Conservation (phyloP, 2,113 vertebrate genomes). For the Mus pahari region DNA sequence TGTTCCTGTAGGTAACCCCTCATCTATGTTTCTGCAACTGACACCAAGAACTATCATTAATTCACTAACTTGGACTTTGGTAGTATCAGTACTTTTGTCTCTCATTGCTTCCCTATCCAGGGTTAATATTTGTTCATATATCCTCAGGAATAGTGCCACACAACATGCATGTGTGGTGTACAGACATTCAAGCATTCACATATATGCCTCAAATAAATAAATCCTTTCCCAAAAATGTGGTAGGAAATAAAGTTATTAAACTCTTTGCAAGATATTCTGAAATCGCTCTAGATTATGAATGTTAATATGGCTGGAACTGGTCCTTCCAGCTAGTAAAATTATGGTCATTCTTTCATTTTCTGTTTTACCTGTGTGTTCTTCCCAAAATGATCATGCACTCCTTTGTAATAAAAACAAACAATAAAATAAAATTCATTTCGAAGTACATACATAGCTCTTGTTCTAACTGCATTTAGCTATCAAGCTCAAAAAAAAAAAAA, state of each 20-base stretch:
- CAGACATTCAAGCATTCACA: background rate
- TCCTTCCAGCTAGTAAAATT: background rate
- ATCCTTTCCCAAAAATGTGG: background rate
- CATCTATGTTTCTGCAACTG: background rate
- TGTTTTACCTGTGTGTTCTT: background rate
- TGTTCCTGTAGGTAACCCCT: background rate
- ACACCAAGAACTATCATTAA: background rate
- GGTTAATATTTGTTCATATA: background rate
- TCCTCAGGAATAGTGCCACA: background rate
- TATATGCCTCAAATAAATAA: background rate
- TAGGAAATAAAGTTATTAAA: constrained; percentile 23
- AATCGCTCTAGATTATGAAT: background rate
- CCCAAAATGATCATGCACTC: background rate
- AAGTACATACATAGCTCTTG: background rate
- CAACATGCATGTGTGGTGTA: background rate
- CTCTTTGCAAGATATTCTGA: background rate
- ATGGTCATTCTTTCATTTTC: background rate
- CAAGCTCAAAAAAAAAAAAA: constrained; percentile 17
- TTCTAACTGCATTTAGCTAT: constrained; percentile 22
- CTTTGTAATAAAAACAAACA: constrained; percentile 65
- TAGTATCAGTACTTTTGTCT: background rate
- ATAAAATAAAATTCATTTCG: constrained; percentile 62
- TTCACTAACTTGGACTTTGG: background rate
- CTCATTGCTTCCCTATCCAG: background rate
- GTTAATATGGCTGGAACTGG: background rate